Evolutionary conservation across 2,888 invertebrate genomes (phyloP).

Genomic region (Drosophila kambysellisi): DNA sequence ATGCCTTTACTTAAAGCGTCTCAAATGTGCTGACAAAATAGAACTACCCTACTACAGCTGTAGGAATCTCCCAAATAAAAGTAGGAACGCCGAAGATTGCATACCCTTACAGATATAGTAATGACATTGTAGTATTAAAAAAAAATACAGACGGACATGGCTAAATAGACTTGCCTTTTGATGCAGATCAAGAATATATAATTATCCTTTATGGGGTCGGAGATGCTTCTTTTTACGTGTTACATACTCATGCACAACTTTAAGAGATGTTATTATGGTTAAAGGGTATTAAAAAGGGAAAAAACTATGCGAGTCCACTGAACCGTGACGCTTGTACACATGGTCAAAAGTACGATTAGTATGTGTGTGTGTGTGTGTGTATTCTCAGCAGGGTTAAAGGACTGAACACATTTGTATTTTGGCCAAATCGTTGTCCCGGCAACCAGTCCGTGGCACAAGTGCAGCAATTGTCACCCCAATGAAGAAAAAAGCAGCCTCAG

Average conservation of each 20-base stretch:
- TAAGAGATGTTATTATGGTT: not conserved
- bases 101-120: not conserved
- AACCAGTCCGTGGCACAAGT: constrained; percentile 51
- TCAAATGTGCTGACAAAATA: not conserved
- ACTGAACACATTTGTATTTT: constrained; percentile 56
- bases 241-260: not conserved
- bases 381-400: constrained; percentile 51
- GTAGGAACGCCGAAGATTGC: not conserved
- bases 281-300: not conserved
- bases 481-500: constrained; percentile 49
- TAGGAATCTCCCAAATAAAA: accelerated
- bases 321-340: constrained; percentile 55
- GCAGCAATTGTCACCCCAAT: constrained; percentile 61
- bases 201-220: accelerated
- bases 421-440: constrained; percentile 71
- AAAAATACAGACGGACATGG: not conserved
- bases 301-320: constrained; percentile 28
- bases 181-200: not conserved
- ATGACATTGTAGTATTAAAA: not conserved
- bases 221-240: not conserved
- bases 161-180: not conserved
- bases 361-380: not conserved
- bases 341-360: constrained; percentile 19
- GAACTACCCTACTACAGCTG: constrained; percentile 7
- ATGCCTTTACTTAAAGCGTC: not conserved